Base-by-base conservation (phyloP, 2,113 vertebrate species). In the Brevimyrus niger region DNA sequence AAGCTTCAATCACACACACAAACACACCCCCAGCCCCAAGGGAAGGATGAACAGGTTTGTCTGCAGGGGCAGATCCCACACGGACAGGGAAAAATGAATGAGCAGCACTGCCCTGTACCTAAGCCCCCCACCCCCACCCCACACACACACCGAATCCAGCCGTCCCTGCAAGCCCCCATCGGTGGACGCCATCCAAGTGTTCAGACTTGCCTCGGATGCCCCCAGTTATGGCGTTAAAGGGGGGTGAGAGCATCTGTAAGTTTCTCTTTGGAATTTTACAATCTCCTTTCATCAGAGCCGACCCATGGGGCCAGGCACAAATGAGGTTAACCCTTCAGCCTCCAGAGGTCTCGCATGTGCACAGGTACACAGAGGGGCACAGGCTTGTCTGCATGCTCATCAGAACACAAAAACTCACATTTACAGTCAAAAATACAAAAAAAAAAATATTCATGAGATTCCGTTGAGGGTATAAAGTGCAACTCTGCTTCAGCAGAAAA, bases 241-340 rank as follows among this genome's bases (percentile, higher is more conserved):
- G 50, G 90, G 87, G 85, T 84, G 89, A 86, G 90, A 48, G 89
- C 61, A 90, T 89, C 73, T 92, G 89, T 91, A 90, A 92, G 89
- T 91, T 92, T 91, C 91, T 87, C 93, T 93, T 92, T 93, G 91
- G 92, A 92, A 94, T 92, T 94, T 94, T 91, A 93, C 91, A 91
- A 92, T 87, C 65, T 73, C 88, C 92, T 94, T 94, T 94, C 91
- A 94, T 95, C 61, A 11, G n/a, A 69, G 10, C 19, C 94, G 93
- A 90, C 47, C 88, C 91, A 86, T 15, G 17, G 73, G 73, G 89
- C 84, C 88, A 87, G 87, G 90, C 92, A 91, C 92, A 91, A 90
- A 91, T 92, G 89, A 91, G 82, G 21, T 86, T 90, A 93, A 90
- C 92, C 90, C 90, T 8, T 35, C 88, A 69, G 90, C 88, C 8